Evolutionary conservation across 2,888 invertebrate species (phyloP).

Genomic region (Pyrrhia umbra): DNA sequence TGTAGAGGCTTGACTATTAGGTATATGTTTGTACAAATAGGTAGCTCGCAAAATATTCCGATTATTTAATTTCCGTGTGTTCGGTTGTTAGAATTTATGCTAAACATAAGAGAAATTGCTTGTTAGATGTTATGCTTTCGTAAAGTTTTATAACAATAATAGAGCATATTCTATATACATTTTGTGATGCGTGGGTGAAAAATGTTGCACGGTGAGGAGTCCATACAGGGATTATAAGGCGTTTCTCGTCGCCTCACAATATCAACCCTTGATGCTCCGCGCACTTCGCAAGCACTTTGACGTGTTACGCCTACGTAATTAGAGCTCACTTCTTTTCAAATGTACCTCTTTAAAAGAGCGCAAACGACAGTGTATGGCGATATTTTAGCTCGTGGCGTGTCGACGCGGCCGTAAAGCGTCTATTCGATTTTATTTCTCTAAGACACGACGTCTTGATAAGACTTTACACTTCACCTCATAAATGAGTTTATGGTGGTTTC

Average conservation of each 20-base stretch:
- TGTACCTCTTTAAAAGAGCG: constrained; percentile 42
- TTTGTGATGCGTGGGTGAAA: constrained; percentile 15
- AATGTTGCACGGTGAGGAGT: constrained; percentile 27
- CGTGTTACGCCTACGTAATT: constrained; percentile 60
- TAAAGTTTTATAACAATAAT: constrained; percentile 15
- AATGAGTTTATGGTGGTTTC: constrained; percentile 15
- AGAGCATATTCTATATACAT: constrained; percentile 8
- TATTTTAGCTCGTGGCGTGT: constrained; percentile 15
- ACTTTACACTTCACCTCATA: constrained; percentile 16
- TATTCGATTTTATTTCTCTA: constrained; percentile 41
- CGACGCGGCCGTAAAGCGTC: constrained; percentile 4
- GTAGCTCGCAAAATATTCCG: neutral
- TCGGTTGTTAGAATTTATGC: neutral
- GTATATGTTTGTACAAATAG: constrained; percentile 4
- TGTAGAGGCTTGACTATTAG: neutral
- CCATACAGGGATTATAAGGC: constrained; percentile 48
- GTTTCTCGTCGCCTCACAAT: constrained; percentile 50
- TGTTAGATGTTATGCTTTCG: neutral
- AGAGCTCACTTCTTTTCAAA: constrained; percentile 61
- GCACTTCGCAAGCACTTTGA: constrained; percentile 56
- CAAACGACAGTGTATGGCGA: constrained; percentile 17
- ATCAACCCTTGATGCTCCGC: constrained; percentile 51
- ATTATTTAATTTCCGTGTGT: constrained; percentile 18
- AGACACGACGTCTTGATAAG: constrained; percentile 13
- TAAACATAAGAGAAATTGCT: neutral